These are phyloP conservation scores for Phortica magna DNA, from an alignment of 2,888 invertebrate species.

Conservation along the genomic window DNA sequence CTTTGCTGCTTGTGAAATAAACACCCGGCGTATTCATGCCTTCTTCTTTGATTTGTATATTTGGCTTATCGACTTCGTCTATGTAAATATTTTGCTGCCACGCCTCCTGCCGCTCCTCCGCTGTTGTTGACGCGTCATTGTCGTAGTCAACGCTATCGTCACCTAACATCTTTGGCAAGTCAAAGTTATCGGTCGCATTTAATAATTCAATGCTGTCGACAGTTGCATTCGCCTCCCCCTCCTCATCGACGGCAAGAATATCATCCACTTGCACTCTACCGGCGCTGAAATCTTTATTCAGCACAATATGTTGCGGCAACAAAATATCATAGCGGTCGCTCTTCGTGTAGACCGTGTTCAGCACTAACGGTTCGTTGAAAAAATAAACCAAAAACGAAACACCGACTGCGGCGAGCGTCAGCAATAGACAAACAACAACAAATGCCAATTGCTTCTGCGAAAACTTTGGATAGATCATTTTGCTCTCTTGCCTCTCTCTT, in stretches of 20 bases:
- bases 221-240: background rate
- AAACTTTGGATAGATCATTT: constrained; percentile 60
- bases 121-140: background rate
- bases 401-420: constrained; percentile 56
- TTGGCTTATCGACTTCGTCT: constrained; percentile 58
- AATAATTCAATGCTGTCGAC: background rate
- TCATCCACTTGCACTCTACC: background rate
- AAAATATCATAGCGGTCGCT: constrained; percentile 29
- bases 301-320: background rate
- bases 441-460: constrained; percentile 56
- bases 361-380: constrained; percentile 47
- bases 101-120: background rate
- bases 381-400: constrained; percentile 52
- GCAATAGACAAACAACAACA: constrained; percentile 52
- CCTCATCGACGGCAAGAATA: background rate
- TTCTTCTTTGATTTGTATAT: background rate
- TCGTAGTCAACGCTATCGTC: constrained; percentile 6
- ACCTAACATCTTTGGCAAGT: background rate
- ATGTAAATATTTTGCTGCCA: constrained; percentile 55
- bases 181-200: background rate
- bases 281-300: background rate
- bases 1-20: background rate
- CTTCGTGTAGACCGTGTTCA: constrained; percentile 29
- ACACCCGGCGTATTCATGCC: background rate
- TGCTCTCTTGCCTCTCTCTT: too few species aligned